Percentiles rank a stretch among this genome's conserved stretches.
Conservation (phyloP, 2,797 vertebrate species). For the Pipistrellus nathusii region DNA sequence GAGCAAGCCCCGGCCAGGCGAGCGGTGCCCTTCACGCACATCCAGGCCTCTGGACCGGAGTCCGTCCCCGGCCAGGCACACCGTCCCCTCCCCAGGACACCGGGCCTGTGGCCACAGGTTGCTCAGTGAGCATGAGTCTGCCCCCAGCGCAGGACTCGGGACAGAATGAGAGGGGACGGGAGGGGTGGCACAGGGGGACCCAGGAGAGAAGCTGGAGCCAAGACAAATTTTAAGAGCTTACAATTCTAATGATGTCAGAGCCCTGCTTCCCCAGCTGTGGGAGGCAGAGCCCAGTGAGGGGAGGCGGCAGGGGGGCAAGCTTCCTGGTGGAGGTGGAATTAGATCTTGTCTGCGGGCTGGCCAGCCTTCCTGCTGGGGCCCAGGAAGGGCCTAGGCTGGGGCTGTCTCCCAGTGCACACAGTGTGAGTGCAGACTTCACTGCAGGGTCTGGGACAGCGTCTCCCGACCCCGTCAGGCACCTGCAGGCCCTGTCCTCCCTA, state of each 20-base stretch:
- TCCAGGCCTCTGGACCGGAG: background rate
- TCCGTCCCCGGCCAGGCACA: background rate
- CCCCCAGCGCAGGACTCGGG: background rate
- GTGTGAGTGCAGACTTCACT: background rate
- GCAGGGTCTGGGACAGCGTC: background rate
- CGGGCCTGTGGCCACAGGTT: background rate
- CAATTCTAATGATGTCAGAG: background rate
- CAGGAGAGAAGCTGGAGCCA: background rate
- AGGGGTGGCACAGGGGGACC: background rate
- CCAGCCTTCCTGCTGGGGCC: background rate
- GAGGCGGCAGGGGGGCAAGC: background rate
- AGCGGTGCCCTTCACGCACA: background rate
- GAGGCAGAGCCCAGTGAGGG: background rate
- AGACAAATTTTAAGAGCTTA: background rate
- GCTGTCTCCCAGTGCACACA: background rate
- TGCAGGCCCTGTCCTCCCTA: background rate
- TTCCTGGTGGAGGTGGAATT: background rate
- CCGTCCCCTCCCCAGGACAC: background rate
- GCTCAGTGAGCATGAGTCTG: background rate
- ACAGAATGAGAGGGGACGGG: background rate
- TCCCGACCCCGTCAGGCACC: background rate
- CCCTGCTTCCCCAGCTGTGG: background rate
- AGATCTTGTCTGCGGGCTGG: accelerated
- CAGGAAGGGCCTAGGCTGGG: background rate
- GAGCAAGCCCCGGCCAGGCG: background rate